Percentiles rank a stretch among this genome's conserved stretches.
Conservation (phyloP, 2,888 invertebrate genomes). For the Eretmocerus hayati region DNA sequence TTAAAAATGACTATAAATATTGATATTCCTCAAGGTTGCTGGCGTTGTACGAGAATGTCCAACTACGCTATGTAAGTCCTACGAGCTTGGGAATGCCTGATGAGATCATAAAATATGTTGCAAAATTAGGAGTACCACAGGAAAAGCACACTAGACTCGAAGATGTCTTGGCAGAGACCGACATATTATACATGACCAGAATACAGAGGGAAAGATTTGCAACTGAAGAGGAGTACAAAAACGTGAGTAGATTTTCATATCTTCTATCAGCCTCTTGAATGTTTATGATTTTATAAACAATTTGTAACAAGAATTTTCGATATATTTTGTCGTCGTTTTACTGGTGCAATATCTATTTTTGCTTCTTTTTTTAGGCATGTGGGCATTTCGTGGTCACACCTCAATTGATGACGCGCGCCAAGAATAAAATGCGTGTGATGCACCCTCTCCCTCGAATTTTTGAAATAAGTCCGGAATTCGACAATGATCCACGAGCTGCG, state of each 20-base stretch:
- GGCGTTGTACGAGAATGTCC: constrained; percentile 82
- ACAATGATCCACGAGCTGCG: constrained; percentile 93
- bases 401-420: constrained; percentile 89
- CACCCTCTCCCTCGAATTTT: constrained; percentile 92
- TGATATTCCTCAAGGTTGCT: constrained; percentile 61
- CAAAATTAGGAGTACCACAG: constrained; percentile 72
- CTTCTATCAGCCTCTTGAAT: too few species aligned
- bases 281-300: too few species aligned
- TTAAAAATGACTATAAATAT: too few species aligned
- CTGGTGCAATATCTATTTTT: too few species aligned
- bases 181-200: constrained; percentile 97
- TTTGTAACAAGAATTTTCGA: too few species aligned
- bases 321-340: too few species aligned
- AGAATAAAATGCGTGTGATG: constrained; percentile 91
- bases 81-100: constrained; percentile 84
- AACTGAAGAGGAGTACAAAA: constrained; percentile 75
- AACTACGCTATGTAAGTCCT: constrained; percentile 87
- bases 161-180: constrained; percentile 83
- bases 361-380: constrained; percentile 58
- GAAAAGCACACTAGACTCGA: constrained; percentile 67
- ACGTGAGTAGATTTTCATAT: constrained; percentile 63
- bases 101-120: constrained; percentile 72
- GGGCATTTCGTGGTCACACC: constrained; percentile 89
- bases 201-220: constrained; percentile 92
- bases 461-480: constrained; percentile 92